Evolutionary conservation across 2,888 invertebrate genomes (phyloP), one percentile per base, ranked within the genome.

Genomic region (Bellardia bayeri): DNA sequence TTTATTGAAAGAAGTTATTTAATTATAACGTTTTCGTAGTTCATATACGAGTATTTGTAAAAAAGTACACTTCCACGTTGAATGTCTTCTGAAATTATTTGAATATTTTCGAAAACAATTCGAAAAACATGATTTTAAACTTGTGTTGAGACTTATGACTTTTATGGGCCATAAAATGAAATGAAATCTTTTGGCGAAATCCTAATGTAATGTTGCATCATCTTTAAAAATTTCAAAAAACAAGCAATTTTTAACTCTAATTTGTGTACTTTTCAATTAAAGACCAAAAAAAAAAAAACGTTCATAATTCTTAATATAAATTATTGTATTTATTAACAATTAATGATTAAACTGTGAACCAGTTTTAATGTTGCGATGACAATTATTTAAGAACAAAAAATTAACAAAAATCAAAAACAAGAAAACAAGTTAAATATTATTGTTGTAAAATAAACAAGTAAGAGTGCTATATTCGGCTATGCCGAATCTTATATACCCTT

Each of bases 171-270:
- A 72, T 82, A 56, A 68, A 75, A 66, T 72, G 40, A 40, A 7
- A 30, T 66, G 42, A 85, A 42, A 75, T 74, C 11, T 56, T 42
- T 72, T 78, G 51, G 30, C 16, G 86, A 80, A 87, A 87, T 83
- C 40, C 63, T 66, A 83, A 71, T 76, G 79, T 71, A 83, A 69
- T 71, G 80, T 87, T 87, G 86, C 86, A 87, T 87, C 83, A 87
- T 76, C 83, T 45, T 64, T 3, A n/a, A 74, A 75, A 45, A 13
- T 45, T 45, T 63, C 56, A 76, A 75, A 76, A 66, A n/a, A 85
- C n/a, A 45, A 80, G 14, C 63, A 40, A 58, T 37, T 37, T 51
- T 51, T 13, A 56, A 58, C 30, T 11, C 40, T 54, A 37, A 54
- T 82, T 76, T 51, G 75, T 64, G n/a, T 49, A 13, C 23, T 8